These are phyloP conservation scores for Danio kyathit DNA, from an alignment of 2,797 vertebrate genomes.

Conservation along the genomic window DNA sequence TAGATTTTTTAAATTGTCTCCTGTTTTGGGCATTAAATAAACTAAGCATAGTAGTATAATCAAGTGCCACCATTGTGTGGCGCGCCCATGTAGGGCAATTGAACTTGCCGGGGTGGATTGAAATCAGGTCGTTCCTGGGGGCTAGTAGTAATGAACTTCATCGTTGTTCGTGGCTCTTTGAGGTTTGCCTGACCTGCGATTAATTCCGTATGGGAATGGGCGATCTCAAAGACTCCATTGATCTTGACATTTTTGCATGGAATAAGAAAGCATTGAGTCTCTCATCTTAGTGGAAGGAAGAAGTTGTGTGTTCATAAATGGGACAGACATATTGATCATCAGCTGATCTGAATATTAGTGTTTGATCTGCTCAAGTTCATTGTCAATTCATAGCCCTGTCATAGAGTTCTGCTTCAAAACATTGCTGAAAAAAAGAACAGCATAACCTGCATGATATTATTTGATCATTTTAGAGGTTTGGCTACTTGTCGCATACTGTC, in stretches of 20 bases:
- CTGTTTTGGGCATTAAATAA: conserved; percentile 73
- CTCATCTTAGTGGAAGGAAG: neutral
- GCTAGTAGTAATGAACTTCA: conserved; percentile 66
- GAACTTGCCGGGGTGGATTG: conserved; percentile 67
- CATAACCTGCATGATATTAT: neutral
- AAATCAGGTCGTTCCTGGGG: conserved; percentile 70
- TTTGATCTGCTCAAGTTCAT: neutral
- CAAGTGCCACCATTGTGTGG: conserved; percentile 67
- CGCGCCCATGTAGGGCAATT: conserved; percentile 70
- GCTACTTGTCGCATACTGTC: neutral
- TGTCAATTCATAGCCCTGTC: neutral
- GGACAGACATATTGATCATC: neutral
- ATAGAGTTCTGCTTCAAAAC: neutral
- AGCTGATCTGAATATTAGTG: neutral
- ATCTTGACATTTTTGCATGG: conserved; percentile 28
- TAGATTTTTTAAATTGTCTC: conserved; percentile 72
- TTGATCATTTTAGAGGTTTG: neutral
- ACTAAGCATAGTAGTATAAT: conserved; percentile 69
- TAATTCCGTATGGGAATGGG: conserved; percentile 42
- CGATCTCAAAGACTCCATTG: conserved; percentile 38
- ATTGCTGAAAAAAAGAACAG: neutral
- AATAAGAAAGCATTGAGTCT: conserved; percentile 32
- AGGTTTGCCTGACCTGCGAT: conserved; percentile 62
- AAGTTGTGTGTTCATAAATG: neutral
- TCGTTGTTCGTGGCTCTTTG: conserved; percentile 47